Percentiles rank a stretch among this genome's conserved stretches.
Evolutionary conservation across 2,888 invertebrate genomes (phyloP).

Genomic region (Meteorus cinctellus): DNA sequence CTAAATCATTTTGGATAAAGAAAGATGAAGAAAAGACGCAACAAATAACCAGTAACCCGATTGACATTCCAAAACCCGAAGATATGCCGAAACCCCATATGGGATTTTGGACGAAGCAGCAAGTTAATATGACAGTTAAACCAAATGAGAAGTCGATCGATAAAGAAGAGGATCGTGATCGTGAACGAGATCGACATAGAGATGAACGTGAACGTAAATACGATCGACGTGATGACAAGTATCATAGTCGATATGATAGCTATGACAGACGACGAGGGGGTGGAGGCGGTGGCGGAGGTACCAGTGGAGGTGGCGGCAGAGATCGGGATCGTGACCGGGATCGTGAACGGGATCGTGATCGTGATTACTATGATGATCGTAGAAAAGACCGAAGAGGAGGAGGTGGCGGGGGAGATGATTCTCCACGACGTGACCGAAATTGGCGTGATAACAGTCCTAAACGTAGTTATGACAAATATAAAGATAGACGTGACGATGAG

Average conservation of each 20-base stretch:
- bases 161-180: slow-evolving; percentile 67
- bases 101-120: slow-evolving; percentile 72
- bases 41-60: slow-evolving; percentile 54
- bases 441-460: slow-evolving; percentile 69
- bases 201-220: slow-evolving; percentile 59
- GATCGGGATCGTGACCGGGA: slow-evolving; percentile 61
- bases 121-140: slow-evolving; percentile 68
- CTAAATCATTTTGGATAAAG: slow-evolving; percentile 65
- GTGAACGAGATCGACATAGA: slow-evolving; percentile 64
- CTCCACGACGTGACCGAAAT: slow-evolving; percentile 66
- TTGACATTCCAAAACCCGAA: slow-evolving; percentile 64
- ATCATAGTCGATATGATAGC: slow-evolving; percentile 63
- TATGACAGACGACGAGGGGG: slow-evolving; percentile 64
- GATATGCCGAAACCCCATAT: slow-evolving; percentile 72
- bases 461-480: slow-evolving; percentile 63
- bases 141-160: slow-evolving; percentile 67
- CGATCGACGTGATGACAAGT: slow-evolving; percentile 66
- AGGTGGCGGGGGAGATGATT: slow-evolving; percentile 58
- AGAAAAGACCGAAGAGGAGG: slow-evolving; percentile 62
- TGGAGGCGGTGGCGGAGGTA: slow-evolving; percentile 47
- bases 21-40: slow-evolving; percentile 62
- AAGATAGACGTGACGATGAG: slow-evolving; percentile 61
- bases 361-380: slow-evolving; percentile 69
- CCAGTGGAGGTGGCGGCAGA: slow-evolving; percentile 48
- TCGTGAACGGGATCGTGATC: slow-evolving; percentile 46